These are phyloP conservation scores for Teinopalpus imperialis DNA, from an alignment of 2,888 invertebrate species.

Conservation along the genomic window DNA sequence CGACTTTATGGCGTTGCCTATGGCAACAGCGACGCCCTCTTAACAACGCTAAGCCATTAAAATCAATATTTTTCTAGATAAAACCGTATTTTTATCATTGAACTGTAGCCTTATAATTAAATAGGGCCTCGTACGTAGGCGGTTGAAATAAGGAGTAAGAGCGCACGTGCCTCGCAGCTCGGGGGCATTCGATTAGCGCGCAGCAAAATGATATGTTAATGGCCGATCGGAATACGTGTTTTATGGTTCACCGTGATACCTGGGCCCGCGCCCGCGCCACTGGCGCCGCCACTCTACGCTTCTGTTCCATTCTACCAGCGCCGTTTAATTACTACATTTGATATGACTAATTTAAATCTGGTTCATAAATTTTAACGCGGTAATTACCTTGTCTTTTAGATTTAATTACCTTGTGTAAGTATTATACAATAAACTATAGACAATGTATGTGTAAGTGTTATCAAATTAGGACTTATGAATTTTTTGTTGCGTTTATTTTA, in stretches of 20 bases:
- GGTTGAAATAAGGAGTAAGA: constrained; percentile 20
- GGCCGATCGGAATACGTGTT: constrained; percentile 63
- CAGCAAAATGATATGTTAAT: constrained; percentile 69
- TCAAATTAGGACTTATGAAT: too few species aligned
- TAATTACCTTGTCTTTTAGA: constrained; percentile 1
- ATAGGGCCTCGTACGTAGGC: constrained; percentile 23
- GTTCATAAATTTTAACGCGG: constrained; percentile 7
- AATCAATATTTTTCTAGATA: constrained; percentile 13
- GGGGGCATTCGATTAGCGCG: constrained; percentile 62
- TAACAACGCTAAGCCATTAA: constrained; percentile 10
- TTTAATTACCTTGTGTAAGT: too few species aligned
- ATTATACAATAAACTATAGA: too few species aligned
- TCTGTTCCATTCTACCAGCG: constrained; percentile 18
- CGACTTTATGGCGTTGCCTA: too few species aligned
- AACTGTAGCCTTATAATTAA: constrained; percentile 26
- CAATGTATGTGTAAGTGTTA: too few species aligned
- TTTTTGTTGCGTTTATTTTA: too few species aligned
- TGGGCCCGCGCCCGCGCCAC: constrained; percentile 36
- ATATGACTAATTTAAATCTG: constrained; percentile 13
- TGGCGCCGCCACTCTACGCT: constrained; percentile 25
- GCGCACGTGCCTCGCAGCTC: constrained; percentile 41
- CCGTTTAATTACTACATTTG: constrained; percentile 21
- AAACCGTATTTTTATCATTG: constrained; percentile 20
- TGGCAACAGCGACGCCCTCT: constrained; percentile 1
- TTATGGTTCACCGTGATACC: constrained; percentile 57